These are phyloP conservation scores for Cebidichthys violaceus DNA, from an alignment of 2,113 vertebrate species.

Conservation along the genomic window DNA sequence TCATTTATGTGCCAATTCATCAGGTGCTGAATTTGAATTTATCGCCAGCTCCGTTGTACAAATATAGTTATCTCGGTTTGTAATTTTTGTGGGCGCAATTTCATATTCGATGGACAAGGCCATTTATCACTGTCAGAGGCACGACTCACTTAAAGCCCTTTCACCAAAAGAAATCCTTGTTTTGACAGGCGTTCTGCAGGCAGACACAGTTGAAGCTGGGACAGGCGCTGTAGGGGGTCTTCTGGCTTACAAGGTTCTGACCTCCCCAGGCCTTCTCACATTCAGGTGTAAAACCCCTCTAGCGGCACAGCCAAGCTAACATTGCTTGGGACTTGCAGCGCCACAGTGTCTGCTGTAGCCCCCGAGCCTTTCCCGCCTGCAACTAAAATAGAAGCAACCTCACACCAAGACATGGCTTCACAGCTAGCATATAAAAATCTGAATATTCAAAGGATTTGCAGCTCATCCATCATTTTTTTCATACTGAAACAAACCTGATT, in stretches of 20 bases:
- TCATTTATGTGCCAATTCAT: constrained; percentile 55
- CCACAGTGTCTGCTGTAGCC: constrained; percentile 77
- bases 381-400: constrained; percentile 75
- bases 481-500: constrained; percentile 33
- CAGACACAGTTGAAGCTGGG: constrained; percentile 74
- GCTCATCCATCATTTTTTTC: constrained; percentile 66
- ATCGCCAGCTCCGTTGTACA: constrained; percentile 47
- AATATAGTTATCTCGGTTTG: constrained; percentile 86
- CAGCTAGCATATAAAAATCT: constrained; percentile 59
- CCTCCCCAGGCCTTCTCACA: constrained; percentile 72
- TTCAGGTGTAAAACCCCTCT: constrained; percentile 78
- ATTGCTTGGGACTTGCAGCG: constrained; percentile 68
- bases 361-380: constrained; percentile 50
- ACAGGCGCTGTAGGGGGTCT: constrained; percentile 76
- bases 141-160: constrained; percentile 85
- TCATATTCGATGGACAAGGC: constrained; percentile 88
- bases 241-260: constrained; percentile 64
- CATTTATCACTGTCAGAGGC: constrained; percentile 93
- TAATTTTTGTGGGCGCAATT: constrained; percentile 85
- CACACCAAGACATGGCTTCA: constrained; percentile 68
- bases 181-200: constrained; percentile 90
- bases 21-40: constrained; percentile 60
- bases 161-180: constrained; percentile 80
- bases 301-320: constrained; percentile 62
- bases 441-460: constrained; percentile 65